A percentile compares a stretch with the other conserved stretches of the same genome.
Evolutionary conservation across 2,888 invertebrate species (phyloP).

Genomic region (Macropis europaea): DNA sequence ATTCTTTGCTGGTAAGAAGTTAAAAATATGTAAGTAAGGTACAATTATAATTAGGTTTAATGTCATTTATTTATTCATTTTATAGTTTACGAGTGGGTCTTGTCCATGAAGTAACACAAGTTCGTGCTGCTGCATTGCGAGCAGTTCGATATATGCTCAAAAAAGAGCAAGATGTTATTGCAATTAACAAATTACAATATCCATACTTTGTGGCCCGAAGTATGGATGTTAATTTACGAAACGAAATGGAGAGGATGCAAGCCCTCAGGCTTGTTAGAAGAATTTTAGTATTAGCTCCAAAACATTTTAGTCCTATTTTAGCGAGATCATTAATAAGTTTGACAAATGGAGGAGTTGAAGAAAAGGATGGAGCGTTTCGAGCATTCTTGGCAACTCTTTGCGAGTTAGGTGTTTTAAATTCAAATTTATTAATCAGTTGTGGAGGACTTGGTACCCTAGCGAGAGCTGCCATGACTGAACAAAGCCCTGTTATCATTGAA

Average conservation of each 20-base stretch:
- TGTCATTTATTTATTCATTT: constrained; percentile 51
- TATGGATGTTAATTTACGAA: constrained; percentile 93
- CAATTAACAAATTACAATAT: constrained; percentile 90
- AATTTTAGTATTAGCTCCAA: constrained; percentile 85
- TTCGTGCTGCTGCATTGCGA: constrained; percentile 93
- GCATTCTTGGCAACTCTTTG: constrained; percentile 93
- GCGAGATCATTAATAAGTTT: constrained; percentile 91
- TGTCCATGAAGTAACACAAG: constrained; percentile 92
- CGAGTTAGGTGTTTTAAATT: constrained; percentile 93
- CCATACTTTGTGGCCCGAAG: constrained; percentile 93
- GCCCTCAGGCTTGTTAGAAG: constrained; percentile 91
- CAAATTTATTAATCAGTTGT: constrained; percentile 88
- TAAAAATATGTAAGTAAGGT: background rate
- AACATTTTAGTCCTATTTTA: constrained; percentile 87
- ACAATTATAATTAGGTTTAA: constrained; percentile 4
- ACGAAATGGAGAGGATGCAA: constrained; percentile 96
- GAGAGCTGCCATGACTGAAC: constrained; percentile 91
- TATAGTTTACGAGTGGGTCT: constrained; percentile 91
- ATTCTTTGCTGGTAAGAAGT: constrained; percentile 88
- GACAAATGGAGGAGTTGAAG: constrained; percentile 88
- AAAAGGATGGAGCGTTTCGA: constrained; percentile 91
- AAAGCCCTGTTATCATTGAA: constrained; percentile 94
- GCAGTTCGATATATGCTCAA: constrained; percentile 92
- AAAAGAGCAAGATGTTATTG: constrained; percentile 88
- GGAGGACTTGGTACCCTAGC: constrained; percentile 92